phyloP scores from a whole-genome alignment of 2,797 vertebrate species.

The Podargus strigoides region DNA sequence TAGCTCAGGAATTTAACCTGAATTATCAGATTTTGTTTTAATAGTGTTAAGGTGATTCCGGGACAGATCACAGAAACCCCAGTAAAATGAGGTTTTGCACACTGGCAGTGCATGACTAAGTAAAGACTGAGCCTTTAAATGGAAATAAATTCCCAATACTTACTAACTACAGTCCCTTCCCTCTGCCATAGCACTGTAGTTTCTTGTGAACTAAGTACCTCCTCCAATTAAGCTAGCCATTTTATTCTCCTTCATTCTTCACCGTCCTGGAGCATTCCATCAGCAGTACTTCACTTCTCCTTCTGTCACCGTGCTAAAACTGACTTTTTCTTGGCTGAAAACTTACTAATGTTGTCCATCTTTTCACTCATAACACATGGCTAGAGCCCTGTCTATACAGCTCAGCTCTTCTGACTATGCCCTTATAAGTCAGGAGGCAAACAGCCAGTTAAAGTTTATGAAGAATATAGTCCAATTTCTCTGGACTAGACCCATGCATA shows the following conservation, averaged over 20 bases:
- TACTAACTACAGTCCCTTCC: background rate
- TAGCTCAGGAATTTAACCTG: background rate
- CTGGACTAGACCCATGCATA: background rate
- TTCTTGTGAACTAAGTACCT: background rate
- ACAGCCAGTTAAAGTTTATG: background rate
- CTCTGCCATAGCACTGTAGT: background rate
- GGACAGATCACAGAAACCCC: background rate
- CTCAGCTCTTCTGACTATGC: background rate
- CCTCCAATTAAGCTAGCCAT: background rate
- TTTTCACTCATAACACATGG: background rate
- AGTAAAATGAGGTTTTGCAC: background rate
- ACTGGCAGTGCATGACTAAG: background rate
- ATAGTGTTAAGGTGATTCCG: background rate
- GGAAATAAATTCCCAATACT: background rate
- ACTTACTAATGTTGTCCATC: background rate
- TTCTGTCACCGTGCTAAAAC: background rate
- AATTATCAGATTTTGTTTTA: background rate
- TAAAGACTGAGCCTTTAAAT: background rate
- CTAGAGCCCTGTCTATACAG: background rate
- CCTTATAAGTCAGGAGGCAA: background rate
- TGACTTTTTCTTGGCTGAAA: background rate
- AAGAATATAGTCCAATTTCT: background rate
- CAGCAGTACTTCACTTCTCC: background rate
- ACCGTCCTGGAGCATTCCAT: background rate
- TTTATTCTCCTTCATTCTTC: background rate